Conservation (phyloP, 1,140 invertebrate species). For the Aphelenchoides besseyi region DNA sequence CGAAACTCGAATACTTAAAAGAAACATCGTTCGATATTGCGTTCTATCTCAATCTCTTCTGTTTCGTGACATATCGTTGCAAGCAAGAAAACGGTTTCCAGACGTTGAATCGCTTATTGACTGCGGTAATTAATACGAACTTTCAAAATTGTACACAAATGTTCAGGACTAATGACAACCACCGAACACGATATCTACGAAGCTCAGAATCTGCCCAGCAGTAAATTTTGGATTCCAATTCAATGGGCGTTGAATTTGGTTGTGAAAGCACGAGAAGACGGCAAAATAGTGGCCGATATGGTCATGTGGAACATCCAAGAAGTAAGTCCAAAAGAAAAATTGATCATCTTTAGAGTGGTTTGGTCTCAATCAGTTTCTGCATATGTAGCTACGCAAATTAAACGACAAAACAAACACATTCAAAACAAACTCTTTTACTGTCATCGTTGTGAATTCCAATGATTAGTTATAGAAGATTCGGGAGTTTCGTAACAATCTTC, state of each 20-base stretch:
- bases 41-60: constrained; percentile 19
- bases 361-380: too few relatives aligned
- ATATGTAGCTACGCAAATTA: too few relatives aligned
- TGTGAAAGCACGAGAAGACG: not conserved
- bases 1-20: constrained; percentile 7
- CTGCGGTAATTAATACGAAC: not conserved
- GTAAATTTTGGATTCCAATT: constrained; percentile 26
- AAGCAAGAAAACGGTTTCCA: constrained; percentile 40
- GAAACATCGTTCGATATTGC: constrained; percentile 15
- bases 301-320: constrained; percentile 13
- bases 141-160: not conserved
- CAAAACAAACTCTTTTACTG: too few relatives aligned
- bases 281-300: not conserved
- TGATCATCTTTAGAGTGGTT: too few relatives aligned
- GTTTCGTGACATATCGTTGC: constrained; percentile 44
- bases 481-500: too few relatives aligned
- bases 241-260: constrained; percentile 35
- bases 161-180: constrained; percentile 21
- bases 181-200: constrained; percentile 29
- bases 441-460: too few relatives aligned
- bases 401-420: too few relatives aligned
- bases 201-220: not conserved
- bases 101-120: constrained; percentile 43
- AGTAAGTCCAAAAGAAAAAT: too few relatives aligned
- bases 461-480: constrained; percentile 8